Evolutionary conservation across 2,888 invertebrate genomes (phyloP).

Genomic region (Orthosia cruda): DNA sequence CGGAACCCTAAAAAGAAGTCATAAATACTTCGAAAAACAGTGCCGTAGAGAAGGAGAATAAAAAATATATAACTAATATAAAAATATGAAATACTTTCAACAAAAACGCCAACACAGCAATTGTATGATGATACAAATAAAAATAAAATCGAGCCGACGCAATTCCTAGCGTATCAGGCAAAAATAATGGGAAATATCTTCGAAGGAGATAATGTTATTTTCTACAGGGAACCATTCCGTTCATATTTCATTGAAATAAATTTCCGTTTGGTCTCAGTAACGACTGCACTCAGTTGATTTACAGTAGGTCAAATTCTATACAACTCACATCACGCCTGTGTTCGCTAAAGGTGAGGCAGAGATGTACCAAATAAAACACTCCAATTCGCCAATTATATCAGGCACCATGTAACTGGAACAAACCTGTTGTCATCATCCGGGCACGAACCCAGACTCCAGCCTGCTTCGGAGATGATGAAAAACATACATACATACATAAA

Average conservation of each 20-base stretch:
- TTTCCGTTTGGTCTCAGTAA: background rate
- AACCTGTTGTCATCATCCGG: too few relatives aligned
- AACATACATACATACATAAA: too few relatives aligned
- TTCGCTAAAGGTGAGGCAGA: too few relatives aligned
- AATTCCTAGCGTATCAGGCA: constrained; percentile 1
- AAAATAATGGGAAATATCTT: constrained; percentile 16
- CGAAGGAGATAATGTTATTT: constrained; percentile 9
- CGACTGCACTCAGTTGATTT: constrained; percentile 54
- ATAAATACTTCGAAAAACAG: too few relatives aligned
- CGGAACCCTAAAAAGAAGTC: too few relatives aligned
- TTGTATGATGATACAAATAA: background rate
- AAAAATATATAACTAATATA: background rate
- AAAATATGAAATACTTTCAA: background rate
- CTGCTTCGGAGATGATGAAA: too few relatives aligned
- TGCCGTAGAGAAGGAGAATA: background rate
- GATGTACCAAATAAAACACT: too few relatives aligned
- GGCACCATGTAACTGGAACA: too few relatives aligned
- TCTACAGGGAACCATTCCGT: constrained; percentile 11
- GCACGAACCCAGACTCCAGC: too few relatives aligned
- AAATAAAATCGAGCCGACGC: constrained; percentile 5
- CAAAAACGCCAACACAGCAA: background rate
- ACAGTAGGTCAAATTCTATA: constrained; percentile 47
- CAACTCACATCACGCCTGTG: too few relatives aligned
- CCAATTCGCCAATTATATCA: too few relatives aligned
- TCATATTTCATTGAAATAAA: constrained; percentile 30